Conservation (phyloP, 1,140 invertebrate genomes). For the Atta texana region DNA sequence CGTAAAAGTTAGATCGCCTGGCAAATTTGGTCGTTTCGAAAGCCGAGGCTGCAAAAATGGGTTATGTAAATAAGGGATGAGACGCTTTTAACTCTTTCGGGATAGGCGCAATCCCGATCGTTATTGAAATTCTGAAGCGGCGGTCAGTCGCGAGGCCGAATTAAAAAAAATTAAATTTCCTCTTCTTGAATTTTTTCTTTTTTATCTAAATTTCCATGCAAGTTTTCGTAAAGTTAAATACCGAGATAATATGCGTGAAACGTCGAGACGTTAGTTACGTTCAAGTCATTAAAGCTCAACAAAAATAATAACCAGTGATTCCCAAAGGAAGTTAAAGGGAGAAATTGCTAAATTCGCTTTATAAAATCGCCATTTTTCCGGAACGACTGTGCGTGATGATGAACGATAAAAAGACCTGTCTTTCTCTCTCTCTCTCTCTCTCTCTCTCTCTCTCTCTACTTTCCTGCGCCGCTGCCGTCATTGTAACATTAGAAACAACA, state of each 20-base stretch:
- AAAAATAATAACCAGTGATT: not conserved
- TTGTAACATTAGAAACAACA: conserved; percentile 30
- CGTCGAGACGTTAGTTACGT: not conserved
- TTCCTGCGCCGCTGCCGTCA: conserved; percentile 3
- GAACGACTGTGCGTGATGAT: conserved; percentile 56
- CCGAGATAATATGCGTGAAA: conserved; percentile 11
- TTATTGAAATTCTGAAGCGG: conserved; percentile 29
- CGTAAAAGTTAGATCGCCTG: conserved; percentile 60
- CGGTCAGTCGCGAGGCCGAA: not conserved
- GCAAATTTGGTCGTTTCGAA: conserved; percentile 57
- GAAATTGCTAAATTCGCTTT: not conserved
- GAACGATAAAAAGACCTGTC: conserved; percentile 32
- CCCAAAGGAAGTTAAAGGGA: not conserved
- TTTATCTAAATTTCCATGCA: conserved; percentile 1
- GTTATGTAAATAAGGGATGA: conserved; percentile 61
- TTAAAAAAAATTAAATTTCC: conserved; percentile 4
- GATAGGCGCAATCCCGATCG: conserved; percentile 20
- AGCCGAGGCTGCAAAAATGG: conserved; percentile 37
- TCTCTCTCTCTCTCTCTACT: not conserved
- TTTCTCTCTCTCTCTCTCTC: not conserved
- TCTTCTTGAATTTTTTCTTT: not conserved
- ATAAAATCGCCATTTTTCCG: conserved; percentile 47
- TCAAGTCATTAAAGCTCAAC: not conserved
- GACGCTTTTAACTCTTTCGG: conserved; percentile 41
- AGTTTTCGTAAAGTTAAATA: conserved; percentile 10